Percentiles rank a stretch among this genome's conserved stretches.
Evolutionary conservation across 2,113 vertebrate genomes (phyloP).

Genomic region (Brachyhypopomus occidentalis): DNA sequence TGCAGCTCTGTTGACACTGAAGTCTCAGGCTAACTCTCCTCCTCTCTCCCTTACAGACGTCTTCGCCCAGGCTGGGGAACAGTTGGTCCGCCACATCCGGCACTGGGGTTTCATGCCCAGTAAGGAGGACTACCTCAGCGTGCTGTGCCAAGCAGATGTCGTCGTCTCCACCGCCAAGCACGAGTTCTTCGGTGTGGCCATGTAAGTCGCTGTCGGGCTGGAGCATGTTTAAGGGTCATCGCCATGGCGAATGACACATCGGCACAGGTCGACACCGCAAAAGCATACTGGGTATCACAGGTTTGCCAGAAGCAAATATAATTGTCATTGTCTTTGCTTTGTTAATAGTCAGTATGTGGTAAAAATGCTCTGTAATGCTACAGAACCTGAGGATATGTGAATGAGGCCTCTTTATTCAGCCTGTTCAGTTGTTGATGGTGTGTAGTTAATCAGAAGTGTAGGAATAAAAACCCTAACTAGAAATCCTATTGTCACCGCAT

Average conservation of each 20-base stretch:
- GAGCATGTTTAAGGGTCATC: conserved; percentile 19
- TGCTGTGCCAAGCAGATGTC: conserved; percentile 87
- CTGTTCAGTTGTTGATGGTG: too few species aligned
- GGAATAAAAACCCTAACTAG: too few species aligned
- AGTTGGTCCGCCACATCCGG: conserved; percentile 78
- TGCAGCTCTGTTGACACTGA: conserved; percentile 23
- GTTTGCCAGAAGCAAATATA: background rate
- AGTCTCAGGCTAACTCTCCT: conserved; percentile 30
- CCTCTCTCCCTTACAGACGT: conserved; percentile 79
- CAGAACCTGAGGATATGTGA: too few species aligned
- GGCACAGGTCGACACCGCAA: too few species aligned
- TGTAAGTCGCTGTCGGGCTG: conserved; percentile 81
- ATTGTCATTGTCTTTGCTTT: too few species aligned
- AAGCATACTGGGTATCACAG: too few species aligned
- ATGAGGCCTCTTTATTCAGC: too few species aligned
- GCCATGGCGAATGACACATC: too few species aligned
- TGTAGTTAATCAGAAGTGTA: too few species aligned
- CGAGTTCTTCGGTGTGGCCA: conserved; percentile 96
- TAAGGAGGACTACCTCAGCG: conserved; percentile 85
- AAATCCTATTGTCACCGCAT: too few species aligned
- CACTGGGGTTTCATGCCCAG: conserved; percentile 91
- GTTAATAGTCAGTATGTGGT: too few species aligned
- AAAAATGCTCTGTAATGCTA: too few species aligned
- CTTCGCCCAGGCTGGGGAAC: conserved; percentile 81
- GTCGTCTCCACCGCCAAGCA: conserved; percentile 93